Percentiles rank a stretch among this genome's conserved stretches.
These are phyloP conservation scores for Silurus meridionalis DNA, from an alignment of 2,113 vertebrate species.

Conservation along the genomic window DNA sequence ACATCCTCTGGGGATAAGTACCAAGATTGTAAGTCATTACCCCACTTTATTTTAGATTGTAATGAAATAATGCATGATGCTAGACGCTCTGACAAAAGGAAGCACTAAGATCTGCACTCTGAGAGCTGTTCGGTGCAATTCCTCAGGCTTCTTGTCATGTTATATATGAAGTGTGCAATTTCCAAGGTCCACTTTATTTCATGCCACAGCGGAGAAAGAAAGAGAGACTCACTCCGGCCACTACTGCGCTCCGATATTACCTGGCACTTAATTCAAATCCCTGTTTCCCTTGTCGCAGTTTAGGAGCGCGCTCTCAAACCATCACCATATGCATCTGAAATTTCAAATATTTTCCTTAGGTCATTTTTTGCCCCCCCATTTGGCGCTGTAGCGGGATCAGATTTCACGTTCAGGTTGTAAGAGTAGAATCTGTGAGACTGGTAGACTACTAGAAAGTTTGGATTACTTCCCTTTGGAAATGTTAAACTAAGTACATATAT, in stretches of 20 bases:
- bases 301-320: neutral
- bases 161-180: slow-evolving; percentile 16
- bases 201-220: neutral
- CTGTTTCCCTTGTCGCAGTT: neutral
- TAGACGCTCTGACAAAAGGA: neutral
- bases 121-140: neutral
- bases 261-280: neutral
- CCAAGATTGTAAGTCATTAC: slow-evolving; percentile 9
- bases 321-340: slow-evolving; percentile 11
- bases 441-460: neutral
- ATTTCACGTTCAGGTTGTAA: neutral
- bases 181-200: slow-evolving; percentile 7
- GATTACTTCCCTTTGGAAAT: neutral
- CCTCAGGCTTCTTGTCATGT: neutral
- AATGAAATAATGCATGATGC: slow-evolving; percentile 1
- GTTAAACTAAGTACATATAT: neutral
- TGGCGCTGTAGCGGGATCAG: neutral
- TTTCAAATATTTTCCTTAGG: neutral
- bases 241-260: neutral
- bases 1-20: neutral
- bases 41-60: neutral
- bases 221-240: neutral
- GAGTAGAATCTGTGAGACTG: neutral
- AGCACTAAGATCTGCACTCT: neutral
- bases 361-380: neutral